Percentiles rank a stretch among this genome's conserved stretches.
Conservation (phyloP, 2,888 invertebrate species). For the Buathra laborator region DNA sequence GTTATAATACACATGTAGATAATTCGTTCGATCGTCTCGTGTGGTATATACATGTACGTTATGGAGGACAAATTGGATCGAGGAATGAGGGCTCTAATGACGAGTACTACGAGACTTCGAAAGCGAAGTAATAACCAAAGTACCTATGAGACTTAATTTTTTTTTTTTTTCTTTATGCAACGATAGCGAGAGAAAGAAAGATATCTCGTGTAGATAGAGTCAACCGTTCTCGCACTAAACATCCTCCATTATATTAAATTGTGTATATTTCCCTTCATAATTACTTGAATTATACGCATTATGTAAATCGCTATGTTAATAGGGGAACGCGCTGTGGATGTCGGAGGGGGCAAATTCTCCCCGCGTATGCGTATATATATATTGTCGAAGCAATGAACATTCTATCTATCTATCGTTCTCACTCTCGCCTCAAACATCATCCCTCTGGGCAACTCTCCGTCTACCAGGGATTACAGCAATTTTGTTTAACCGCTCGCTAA, state of each 20-base stretch:
- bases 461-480: constrained; percentile 81
- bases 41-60: neutral
- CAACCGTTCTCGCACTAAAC: constrained; percentile 77
- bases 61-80: constrained; percentile 19
- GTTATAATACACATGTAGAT: neutral
- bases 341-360: constrained; percentile 32
- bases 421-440: constrained; percentile 17
- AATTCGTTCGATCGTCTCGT: neutral
- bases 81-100: constrained; percentile 10
- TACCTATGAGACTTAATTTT: constrained; percentile 1
- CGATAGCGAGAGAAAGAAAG: constrained; percentile 68
- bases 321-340: constrained; percentile 42
- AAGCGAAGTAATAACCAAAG: neutral
- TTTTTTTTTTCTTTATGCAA: constrained; percentile 57
- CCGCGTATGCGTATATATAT: constrained; percentile 8
- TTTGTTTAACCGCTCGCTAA: constrained; percentile 82
- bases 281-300: constrained; percentile 85
- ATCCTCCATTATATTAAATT: constrained; percentile 84
- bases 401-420: constrained; percentile 44
- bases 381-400: constrained; percentile 12
- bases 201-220: constrained; percentile 77
- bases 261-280: constrained; percentile 85
- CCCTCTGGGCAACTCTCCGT: constrained; percentile 46
- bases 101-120: neutral
- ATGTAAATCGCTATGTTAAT: constrained; percentile 85